phyloP scores from a whole-genome alignment of 2,888 invertebrate genomes.

The Desoria tigrina region DNA sequence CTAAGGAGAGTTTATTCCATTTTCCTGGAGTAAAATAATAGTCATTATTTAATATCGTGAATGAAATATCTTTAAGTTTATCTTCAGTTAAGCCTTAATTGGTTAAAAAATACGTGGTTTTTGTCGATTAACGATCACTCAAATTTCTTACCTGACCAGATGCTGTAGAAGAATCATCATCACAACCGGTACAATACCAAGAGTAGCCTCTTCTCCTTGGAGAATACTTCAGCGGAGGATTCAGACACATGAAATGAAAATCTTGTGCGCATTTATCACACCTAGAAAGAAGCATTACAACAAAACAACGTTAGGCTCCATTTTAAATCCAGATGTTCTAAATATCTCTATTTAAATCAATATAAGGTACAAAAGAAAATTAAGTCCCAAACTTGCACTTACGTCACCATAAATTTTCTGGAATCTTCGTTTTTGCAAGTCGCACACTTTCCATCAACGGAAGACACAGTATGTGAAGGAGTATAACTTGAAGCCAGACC shows the following conservation, averaged over 20 bases:
- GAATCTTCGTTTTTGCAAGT: slow-evolving; percentile 68
- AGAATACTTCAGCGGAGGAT: slow-evolving; percentile 90
- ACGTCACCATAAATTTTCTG: slow-evolving; percentile 70
- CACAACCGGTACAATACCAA: slow-evolving; percentile 95
- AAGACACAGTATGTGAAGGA: neutral
- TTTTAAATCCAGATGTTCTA: slow-evolving; percentile 18
- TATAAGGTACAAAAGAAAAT: no score
- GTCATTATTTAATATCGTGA: neutral
- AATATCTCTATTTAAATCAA: neutral
- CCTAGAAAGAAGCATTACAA: slow-evolving; percentile 59
- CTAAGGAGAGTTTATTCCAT: slow-evolving; percentile 14
- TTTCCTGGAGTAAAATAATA: slow-evolving; percentile 16
- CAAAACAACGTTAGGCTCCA: neutral
- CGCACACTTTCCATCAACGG: slow-evolving; percentile 63
- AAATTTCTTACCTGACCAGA: slow-evolving; percentile 7
- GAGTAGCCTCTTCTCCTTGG: slow-evolving; percentile 91
- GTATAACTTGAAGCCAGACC: neutral
- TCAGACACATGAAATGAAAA: slow-evolving; percentile 89
- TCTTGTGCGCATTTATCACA: slow-evolving; percentile 88
- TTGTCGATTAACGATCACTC: no score
- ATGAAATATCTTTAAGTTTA: no score
- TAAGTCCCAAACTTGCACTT: slow-evolving; percentile 53
- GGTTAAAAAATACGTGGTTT: no score
- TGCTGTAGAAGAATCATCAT: slow-evolving; percentile 63
- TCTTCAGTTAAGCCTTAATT: no score